A percentile compares a stretch with the other conserved stretches of the same genome.
phyloP scores from a whole-genome alignment of 2,888 invertebrate species.

The Melinopterus prodromus region DNA sequence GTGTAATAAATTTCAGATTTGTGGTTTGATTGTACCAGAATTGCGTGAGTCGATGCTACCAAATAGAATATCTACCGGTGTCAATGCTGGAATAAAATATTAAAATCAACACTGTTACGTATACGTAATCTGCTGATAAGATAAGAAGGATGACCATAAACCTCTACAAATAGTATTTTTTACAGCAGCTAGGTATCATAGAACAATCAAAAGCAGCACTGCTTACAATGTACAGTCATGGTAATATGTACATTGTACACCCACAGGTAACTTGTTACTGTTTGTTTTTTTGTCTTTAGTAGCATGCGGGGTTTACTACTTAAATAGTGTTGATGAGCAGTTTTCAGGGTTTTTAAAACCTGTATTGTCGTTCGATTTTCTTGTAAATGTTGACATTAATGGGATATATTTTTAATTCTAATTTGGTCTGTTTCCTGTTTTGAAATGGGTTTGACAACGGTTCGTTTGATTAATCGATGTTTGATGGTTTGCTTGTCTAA shows the following conservation, averaged over 20 bases:
- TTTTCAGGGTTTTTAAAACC: no score
- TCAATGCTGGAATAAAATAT: not conserved
- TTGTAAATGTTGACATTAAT: not conserved
- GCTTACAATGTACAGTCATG: not conserved
- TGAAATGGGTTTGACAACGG: not conserved
- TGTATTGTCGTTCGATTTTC: no score
- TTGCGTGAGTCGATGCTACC: not conserved
- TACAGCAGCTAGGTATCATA: not conserved
- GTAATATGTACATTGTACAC: not conserved
- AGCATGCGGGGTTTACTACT: no score
- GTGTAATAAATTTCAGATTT: not conserved
- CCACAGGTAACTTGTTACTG: not conserved
- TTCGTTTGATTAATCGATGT: not conserved
- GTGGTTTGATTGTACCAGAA: not conserved
- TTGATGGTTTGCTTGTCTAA: not conserved
- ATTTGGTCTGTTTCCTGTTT: not conserved
- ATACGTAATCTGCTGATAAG: not conserved
- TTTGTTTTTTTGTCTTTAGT: not conserved
- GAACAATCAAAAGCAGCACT: not conserved
- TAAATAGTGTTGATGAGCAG: no score
- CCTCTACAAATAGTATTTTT: not conserved
- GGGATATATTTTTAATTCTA: not conserved
- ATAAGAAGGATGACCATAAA: not conserved
- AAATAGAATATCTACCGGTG: not conserved
- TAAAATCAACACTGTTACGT: not conserved